phyloP scores from a whole-genome alignment of 2,888 invertebrate species.

The Sminthurinus aureus region DNA sequence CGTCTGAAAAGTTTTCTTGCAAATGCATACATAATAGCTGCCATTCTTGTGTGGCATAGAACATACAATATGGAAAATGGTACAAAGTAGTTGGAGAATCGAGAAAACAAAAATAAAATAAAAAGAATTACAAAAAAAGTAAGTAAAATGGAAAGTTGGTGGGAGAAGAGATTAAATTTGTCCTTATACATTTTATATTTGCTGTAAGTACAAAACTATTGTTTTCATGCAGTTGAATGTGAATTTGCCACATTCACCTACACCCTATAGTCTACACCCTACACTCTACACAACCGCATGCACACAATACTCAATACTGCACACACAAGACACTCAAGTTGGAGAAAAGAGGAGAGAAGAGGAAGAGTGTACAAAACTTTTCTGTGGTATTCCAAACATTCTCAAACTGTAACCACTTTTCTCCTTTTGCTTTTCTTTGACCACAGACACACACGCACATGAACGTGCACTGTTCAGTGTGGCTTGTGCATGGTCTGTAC shows the following conservation, averaged over 20 bases:
- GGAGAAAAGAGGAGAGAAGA: constrained; percentile 8
- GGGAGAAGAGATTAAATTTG: constrained; percentile 12
- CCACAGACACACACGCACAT: background rate
- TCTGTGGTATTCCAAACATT: constrained; percentile 18
- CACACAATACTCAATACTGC: no score
- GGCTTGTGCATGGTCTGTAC: no score
- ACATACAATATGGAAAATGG: no score
- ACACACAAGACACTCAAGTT: background rate
- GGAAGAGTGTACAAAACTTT: background rate
- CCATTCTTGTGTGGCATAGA: no score
- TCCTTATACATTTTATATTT: constrained; percentile 7
- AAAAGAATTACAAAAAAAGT: background rate
- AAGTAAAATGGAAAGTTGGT: background rate
- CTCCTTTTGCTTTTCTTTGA: background rate
- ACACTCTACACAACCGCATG: no score
- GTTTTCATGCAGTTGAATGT: background rate
- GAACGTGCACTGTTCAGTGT: background rate
- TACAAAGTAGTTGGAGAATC: background rate
- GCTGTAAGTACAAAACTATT: background rate
- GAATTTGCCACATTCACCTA: no score
- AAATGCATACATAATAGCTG: no score
- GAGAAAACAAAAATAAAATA: background rate
- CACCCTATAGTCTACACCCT: no score
- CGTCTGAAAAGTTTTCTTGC: no score
- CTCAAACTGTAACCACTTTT: constrained; percentile 4